These are phyloP conservation scores for Microchrysa polita DNA, from an alignment of 2,888 invertebrate genomes.

Conservation along the genomic window DNA sequence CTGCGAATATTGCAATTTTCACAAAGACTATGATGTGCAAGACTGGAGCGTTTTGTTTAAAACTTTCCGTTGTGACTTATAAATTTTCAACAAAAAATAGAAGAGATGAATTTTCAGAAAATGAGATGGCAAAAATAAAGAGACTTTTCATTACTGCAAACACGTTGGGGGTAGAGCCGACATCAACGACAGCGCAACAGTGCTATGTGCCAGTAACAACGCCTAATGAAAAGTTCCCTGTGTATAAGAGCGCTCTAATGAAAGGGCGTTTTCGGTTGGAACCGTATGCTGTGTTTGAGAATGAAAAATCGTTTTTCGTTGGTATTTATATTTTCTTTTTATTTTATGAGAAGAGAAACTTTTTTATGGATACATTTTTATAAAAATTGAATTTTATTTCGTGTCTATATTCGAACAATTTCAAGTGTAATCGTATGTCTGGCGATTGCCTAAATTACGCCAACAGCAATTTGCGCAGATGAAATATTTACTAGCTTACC, in stretches of 20 bases:
- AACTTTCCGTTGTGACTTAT: conserved; percentile 3
- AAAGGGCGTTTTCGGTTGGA: background rate
- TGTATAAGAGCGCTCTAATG: conserved; percentile 15
- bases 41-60: background rate
- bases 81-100: background rate
- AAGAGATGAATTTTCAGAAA: conserved; percentile 13
- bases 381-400: too few relatives aligned
- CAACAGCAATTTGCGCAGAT: too few relatives aligned
- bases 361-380: too few relatives aligned
- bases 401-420: too few relatives aligned
- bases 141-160: conserved; percentile 16
- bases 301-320: too few relatives aligned
- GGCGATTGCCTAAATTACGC: too few relatives aligned
- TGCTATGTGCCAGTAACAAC: background rate
- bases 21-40: background rate
- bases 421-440: too few relatives aligned
- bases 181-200: background rate
- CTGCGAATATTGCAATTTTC: background rate
- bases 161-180: background rate
- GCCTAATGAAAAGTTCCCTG: conserved; percentile 25
- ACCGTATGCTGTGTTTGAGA: too few relatives aligned
- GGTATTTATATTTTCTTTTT: too few relatives aligned
- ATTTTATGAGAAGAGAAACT: too few relatives aligned
- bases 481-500: too few relatives aligned
- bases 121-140: conserved; percentile 10